Conservation (phyloP, 2,888 invertebrate species). For the Aporophyla nigra region DNA sequence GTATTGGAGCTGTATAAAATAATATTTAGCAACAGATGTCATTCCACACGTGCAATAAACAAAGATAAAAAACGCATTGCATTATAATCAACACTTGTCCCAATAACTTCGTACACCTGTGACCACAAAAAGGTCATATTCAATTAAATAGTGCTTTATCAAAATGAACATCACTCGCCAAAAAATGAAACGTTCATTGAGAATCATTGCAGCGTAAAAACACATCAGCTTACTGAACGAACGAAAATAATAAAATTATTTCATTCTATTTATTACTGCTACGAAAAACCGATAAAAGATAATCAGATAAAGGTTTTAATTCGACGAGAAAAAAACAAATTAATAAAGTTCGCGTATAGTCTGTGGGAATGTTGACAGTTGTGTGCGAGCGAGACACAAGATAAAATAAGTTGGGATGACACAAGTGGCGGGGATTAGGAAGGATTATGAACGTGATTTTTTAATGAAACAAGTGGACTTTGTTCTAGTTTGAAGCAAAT, state of each 20-base stretch:
- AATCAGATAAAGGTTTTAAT: constrained; percentile 90
- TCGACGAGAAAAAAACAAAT: constrained; percentile 73
- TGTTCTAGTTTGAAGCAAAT: constrained; percentile 10
- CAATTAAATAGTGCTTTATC: constrained; percentile 59
- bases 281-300: constrained; percentile 81
- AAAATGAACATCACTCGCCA: constrained; percentile 58
- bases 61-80: background rate
- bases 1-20: no score
- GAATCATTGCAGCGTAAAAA: constrained; percentile 79
- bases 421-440: constrained; percentile 60
- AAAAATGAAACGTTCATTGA: constrained; percentile 77
- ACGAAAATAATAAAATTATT: constrained; percentile 79
- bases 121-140: constrained; percentile 54
- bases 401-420: constrained; percentile 67
- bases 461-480: constrained; percentile 50
- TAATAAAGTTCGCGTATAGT: constrained; percentile 75
- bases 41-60: background rate
- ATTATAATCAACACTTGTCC: constrained; percentile 37
- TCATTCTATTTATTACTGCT: constrained; percentile 73
- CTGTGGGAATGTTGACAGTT: constrained; percentile 85
- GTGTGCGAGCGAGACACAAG: constrained; percentile 66
- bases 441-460: constrained; percentile 59
- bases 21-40: no score
- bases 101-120: constrained; percentile 59
- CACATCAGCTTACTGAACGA: constrained; percentile 83